Conservation (phyloP, 2,888 invertebrate species). For the Rotaria magnacalcarata region DNA sequence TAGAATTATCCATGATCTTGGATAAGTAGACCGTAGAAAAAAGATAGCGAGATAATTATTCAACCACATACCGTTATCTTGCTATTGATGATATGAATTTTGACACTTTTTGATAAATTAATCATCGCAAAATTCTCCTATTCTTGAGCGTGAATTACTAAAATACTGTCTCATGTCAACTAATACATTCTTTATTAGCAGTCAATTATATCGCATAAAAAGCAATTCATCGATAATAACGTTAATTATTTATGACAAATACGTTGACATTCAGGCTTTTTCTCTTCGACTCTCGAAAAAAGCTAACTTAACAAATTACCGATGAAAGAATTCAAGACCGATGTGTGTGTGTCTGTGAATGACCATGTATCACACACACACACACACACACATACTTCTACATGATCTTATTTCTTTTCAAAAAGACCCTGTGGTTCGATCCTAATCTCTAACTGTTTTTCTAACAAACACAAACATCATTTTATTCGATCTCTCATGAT, state of each 20-base stretch:
- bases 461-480: neutral
- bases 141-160: too few species aligned
- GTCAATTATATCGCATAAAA: neutral
- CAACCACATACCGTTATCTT: too few species aligned
- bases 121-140: too few species aligned
- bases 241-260: neutral
- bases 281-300: neutral
- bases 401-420: constrained; percentile 10
- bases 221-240: neutral
- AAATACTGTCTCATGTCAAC: neutral
- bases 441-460: constrained; percentile 4
- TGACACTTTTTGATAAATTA: too few species aligned
- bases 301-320: neutral
- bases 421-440: neutral
- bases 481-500: neutral
- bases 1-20: too few species aligned
- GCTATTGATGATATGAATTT: too few species aligned
- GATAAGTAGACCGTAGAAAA: too few species aligned
- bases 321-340: neutral
- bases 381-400: neutral
- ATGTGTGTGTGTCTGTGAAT: too few species aligned
- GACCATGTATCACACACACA: too few species aligned
- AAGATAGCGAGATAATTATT: too few species aligned
- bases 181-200: neutral
- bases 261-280: neutral